Evolutionary conservation across 2,888 invertebrate species (phyloP).

Genomic region (Xylota segnis): DNA sequence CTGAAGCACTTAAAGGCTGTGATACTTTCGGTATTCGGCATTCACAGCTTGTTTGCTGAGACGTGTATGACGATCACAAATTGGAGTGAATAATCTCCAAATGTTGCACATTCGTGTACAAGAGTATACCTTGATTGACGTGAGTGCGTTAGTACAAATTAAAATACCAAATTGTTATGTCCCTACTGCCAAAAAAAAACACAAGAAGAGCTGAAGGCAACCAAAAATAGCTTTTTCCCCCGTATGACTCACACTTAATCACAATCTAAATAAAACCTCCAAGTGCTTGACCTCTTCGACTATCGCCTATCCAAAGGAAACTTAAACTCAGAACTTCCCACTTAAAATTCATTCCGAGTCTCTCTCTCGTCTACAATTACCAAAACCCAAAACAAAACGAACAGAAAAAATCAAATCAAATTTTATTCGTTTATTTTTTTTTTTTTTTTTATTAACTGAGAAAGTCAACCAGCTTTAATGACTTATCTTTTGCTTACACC

Average conservation of each 20-base stretch:
- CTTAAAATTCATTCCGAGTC: constrained; percentile 46
- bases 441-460: constrained; percentile 29
- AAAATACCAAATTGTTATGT: too few relatives aligned
- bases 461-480: constrained; percentile 61
- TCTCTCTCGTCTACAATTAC: constrained; percentile 19
- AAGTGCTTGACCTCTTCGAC: constrained; percentile 20
- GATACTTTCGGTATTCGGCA: too few relatives aligned
- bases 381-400: constrained; percentile 16
- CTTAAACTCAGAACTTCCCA: constrained; percentile 6
- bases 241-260: constrained; percentile 8
- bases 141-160: too few relatives aligned
- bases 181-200: too few relatives aligned
- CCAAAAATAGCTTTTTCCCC: too few relatives aligned
- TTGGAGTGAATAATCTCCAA: too few relatives aligned
- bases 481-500: constrained; percentile 47
- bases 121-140: too few relatives aligned
- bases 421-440: constrained; percentile 31
- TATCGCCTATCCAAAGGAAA: not conserved
- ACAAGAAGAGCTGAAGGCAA: not conserved
- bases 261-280: not conserved
- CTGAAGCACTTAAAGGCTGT: too few relatives aligned
- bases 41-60: too few relatives aligned
- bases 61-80: too few relatives aligned
- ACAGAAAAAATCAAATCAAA: constrained; percentile 25
- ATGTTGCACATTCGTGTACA: too few relatives aligned